A percentile compares a stretch with the other conserved stretches of the same genome.
Evolutionary conservation across 1,140 invertebrate genomes (phyloP).

Genomic region (Adelges cooleyi): DNA sequence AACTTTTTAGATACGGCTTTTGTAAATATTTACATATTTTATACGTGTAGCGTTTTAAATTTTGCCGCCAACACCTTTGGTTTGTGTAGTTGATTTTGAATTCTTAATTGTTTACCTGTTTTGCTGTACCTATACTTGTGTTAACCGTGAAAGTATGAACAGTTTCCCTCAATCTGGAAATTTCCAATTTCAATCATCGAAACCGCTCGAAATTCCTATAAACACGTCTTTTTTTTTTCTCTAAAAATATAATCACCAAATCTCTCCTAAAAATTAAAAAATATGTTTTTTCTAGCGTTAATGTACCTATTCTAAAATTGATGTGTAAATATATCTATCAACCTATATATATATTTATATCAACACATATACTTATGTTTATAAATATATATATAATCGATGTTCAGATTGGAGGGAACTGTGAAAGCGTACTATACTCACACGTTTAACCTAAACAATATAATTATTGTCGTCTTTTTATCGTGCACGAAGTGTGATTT

Average conservation of each 20-base stretch:
- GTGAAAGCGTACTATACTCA: slow-evolving; percentile 28
- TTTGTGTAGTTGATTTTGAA: neutral
- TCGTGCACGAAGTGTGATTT: slow-evolving; percentile 25
- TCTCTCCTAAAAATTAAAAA: too few relatives aligned
- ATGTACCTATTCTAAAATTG: too few relatives aligned
- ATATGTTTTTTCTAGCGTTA: too few relatives aligned
- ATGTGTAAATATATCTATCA: too few relatives aligned
- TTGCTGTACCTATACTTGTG: neutral
- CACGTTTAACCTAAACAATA: slow-evolving; percentile 26
- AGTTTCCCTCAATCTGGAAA: slow-evolving; percentile 27
- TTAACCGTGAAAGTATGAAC: slow-evolving; percentile 27
- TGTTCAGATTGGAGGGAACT: slow-evolving; percentile 28
- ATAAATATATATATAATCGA: neutral
- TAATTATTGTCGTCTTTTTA: slow-evolving; percentile 16
- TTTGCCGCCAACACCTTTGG: neutral
- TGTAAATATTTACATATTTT: slow-evolving; percentile 15
- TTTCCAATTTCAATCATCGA: slow-evolving; percentile 16
- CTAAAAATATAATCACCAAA: too few relatives aligned
- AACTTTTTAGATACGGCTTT: slow-evolving; percentile 1
- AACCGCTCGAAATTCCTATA: too few relatives aligned
- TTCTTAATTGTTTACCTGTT: neutral
- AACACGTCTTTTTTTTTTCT: too few relatives aligned
- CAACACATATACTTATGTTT: too few relatives aligned
- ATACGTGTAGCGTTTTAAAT: too few relatives aligned
- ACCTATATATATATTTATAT: too few relatives aligned